Conservation (phyloP, 2,888 invertebrate species). For the Melangyna quadrimaculata region DNA sequence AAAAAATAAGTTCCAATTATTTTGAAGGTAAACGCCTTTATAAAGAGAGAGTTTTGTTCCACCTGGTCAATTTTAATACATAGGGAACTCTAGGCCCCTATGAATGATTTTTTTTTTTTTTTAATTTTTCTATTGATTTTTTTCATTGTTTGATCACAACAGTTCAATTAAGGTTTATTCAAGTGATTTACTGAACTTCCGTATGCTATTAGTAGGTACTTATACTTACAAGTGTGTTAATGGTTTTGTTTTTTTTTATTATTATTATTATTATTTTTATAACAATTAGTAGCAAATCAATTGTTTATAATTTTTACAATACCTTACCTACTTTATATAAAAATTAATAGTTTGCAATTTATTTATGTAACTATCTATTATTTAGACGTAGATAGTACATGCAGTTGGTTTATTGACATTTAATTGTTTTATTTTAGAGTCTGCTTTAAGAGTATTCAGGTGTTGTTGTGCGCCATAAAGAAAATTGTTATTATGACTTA, state of each 20-base stretch:
- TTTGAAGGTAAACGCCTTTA: neutral
- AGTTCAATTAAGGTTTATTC: conserved; percentile 66
- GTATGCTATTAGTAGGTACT: conserved; percentile 9
- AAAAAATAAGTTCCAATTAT: neutral
- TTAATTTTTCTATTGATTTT: too few species aligned
- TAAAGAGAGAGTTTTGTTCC: neutral
- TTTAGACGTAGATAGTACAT: neutral
- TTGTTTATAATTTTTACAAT: conserved; percentile 9
- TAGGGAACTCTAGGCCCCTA: neutral
- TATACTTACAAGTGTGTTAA: neutral
- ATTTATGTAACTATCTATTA: neutral
- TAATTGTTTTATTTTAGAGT: neutral
- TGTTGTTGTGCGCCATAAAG: neutral
- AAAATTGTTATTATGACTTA: neutral
- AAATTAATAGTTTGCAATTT: neutral
- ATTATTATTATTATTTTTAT: neutral
- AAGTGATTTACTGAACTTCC: conserved; percentile 63
- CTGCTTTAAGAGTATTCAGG: neutral
- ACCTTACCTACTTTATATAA: neutral
- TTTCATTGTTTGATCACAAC: conserved; percentile 32
- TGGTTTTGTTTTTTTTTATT: neutral
- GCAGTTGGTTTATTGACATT: neutral
- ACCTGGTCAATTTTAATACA: neutral
- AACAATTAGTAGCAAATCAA: conserved; percentile 10
- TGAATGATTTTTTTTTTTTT: conserved; percentile 10